Conservation (phyloP, 1,140 invertebrate species). For the Parapsyche elsis region DNA sequence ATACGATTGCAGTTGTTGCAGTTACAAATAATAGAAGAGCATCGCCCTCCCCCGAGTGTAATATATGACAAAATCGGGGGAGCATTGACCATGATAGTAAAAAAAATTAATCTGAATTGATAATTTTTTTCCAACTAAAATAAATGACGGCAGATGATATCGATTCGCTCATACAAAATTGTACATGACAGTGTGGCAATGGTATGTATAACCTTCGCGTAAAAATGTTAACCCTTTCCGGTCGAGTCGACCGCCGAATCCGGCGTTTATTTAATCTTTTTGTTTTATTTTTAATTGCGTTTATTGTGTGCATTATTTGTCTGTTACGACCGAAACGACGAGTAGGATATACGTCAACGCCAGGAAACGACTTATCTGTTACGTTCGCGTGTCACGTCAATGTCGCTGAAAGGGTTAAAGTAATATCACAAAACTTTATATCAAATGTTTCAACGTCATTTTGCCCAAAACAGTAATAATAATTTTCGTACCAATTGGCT, state of each 20-base stretch:
- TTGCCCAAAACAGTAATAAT: too few relatives aligned
- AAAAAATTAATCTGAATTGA: not conserved
- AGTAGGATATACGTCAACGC: not conserved
- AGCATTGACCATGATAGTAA: not conserved
- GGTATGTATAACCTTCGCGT: not conserved
- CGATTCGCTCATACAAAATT: not conserved
- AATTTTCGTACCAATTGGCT: too few relatives aligned
- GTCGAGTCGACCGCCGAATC: not conserved
- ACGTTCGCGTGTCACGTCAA: too few relatives aligned
- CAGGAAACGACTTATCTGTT: not conserved
- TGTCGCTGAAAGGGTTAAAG: too few relatives aligned
- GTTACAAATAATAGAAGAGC: not conserved
- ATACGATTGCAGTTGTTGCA: not conserved
- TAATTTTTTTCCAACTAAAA: not conserved
- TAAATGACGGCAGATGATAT: not conserved
- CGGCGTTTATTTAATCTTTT: not conserved
- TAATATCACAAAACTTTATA: too few relatives aligned
- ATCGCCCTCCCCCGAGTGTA: slow-evolving; percentile 10
- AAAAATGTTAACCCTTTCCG: slow-evolving; percentile 8
- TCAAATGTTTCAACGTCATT: too few relatives aligned
- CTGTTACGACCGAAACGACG: too few relatives aligned
- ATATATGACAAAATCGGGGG: not conserved
- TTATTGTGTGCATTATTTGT: too few relatives aligned
- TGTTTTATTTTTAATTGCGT: not conserved
- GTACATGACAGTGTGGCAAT: too few relatives aligned